phyloP scores from a whole-genome alignment of 2,888 invertebrate species.

The Rhagium mordax region DNA sequence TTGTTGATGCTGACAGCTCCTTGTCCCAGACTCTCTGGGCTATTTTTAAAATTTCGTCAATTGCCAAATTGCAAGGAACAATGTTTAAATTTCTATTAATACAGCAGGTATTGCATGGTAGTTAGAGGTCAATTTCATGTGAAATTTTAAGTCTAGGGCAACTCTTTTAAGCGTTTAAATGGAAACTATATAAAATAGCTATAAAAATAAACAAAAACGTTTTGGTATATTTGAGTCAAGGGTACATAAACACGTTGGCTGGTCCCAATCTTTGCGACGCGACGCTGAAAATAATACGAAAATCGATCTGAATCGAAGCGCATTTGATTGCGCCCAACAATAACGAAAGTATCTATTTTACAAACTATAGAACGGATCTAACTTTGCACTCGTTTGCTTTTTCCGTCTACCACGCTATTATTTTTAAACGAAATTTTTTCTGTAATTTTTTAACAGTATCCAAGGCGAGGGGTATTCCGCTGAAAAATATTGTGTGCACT shows the following conservation, averaged over 20 bases:
- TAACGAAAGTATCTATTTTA: background rate
- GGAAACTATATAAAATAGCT: background rate
- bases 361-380: too few species aligned
- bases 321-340: background rate
- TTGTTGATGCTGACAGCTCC: background rate
- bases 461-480: too few species aligned
- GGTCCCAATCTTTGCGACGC: background rate
- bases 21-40: background rate
- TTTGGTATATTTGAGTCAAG: background rate
- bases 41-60: background rate
- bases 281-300: background rate
- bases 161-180: background rate
- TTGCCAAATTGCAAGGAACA: background rate
- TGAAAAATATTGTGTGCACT: too few species aligned
- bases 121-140: background rate
- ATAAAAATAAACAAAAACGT: background rate
- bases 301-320: background rate
- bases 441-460: too few species aligned
- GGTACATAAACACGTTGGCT: background rate
- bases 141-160: background rate
- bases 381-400: too few species aligned
- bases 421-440: too few species aligned
- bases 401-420: too few species aligned
- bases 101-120: background rate
- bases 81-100: background rate